Conservation (phyloP, 2,113 vertebrate species). For the Pimephales promelas region DNA sequence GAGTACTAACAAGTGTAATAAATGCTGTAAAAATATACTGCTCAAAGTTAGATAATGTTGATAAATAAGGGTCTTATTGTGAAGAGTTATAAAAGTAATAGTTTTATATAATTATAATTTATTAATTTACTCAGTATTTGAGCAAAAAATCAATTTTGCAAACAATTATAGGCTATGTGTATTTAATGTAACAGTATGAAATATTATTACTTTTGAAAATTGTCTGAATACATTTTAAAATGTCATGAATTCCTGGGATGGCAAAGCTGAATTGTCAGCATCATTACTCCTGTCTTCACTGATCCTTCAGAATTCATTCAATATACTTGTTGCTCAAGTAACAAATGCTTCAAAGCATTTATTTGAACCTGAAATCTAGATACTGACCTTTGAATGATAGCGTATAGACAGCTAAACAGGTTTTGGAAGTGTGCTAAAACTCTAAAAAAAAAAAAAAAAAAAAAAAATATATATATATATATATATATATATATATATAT, state of each 20-base stretch:
- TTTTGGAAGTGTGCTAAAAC: background rate
- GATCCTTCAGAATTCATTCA: background rate
- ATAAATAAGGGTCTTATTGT: too few relatives aligned
- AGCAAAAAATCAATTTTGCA: too few relatives aligned
- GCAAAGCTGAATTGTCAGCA: background rate
- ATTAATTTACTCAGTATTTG: background rate
- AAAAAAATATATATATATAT: too few relatives aligned
- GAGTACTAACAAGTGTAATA: too few relatives aligned
- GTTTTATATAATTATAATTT: background rate
- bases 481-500: too few relatives aligned
- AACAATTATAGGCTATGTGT: too few relatives aligned
- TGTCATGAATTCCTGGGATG: too few relatives aligned
- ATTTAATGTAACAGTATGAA: too few relatives aligned
- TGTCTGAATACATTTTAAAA: background rate
- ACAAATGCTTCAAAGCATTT: background rate
- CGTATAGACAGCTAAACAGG: background rate
- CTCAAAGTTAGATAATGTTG: too few relatives aligned
- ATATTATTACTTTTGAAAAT: too few relatives aligned
- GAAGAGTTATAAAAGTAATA: background rate
- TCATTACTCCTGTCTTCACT: background rate
- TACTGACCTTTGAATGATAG: background rate
- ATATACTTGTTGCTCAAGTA: background rate
- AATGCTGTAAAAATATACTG: too few relatives aligned
- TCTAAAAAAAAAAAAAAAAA: too few relatives aligned
- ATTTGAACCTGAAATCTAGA: background rate